A percentile compares a stretch with the other conserved stretches of the same genome.
Conservation (phyloP, 2,888 invertebrate genomes). For the Nemotelus nigrinus region DNA sequence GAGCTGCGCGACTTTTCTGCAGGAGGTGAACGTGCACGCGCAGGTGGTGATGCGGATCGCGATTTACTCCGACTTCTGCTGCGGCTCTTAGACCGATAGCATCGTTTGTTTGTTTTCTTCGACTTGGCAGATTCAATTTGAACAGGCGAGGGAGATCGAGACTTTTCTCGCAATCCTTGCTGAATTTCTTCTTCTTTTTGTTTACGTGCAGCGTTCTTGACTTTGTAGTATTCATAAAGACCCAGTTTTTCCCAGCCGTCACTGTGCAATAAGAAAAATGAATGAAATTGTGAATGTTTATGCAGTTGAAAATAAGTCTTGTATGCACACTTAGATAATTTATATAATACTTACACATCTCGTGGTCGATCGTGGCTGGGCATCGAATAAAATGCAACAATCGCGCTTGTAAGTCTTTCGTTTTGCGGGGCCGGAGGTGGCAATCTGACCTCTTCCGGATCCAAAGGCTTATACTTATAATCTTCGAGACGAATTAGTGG, state of each 20-base stretch:
- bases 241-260: conserved; percentile 99
- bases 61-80: conserved; percentile 68
- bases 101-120: conserved; percentile 66
- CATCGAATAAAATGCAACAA: conserved; percentile 95
- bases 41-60: conserved; percentile 55
- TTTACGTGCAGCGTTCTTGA: conserved; percentile 90
- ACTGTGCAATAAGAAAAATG: conserved; percentile 65
- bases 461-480: conserved; percentile 86
- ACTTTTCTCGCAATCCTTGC: conserved; percentile 75
- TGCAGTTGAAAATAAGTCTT: conserved; percentile 7
- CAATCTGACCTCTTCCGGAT: conserved; percentile 88
- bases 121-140: conserved; percentile 74
- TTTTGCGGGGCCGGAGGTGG: conserved; percentile 96
- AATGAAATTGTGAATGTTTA: conserved; percentile 19
- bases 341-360: conserved; percentile 74
- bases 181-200: conserved; percentile 86
- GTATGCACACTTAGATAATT: not conserved
- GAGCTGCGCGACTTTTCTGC: conserved; percentile 57
- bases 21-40: conserved; percentile 65
- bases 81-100: conserved; percentile 72
- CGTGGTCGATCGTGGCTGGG: conserved; percentile 95
- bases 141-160: conserved; percentile 83
- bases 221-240: conserved; percentile 96
- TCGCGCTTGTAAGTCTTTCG: conserved; percentile 90
- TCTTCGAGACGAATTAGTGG: conserved; percentile 95